Evolutionary conservation across 2,797 vertebrate genomes (phyloP).

Genomic region (Microchirus variegatus): DNA sequence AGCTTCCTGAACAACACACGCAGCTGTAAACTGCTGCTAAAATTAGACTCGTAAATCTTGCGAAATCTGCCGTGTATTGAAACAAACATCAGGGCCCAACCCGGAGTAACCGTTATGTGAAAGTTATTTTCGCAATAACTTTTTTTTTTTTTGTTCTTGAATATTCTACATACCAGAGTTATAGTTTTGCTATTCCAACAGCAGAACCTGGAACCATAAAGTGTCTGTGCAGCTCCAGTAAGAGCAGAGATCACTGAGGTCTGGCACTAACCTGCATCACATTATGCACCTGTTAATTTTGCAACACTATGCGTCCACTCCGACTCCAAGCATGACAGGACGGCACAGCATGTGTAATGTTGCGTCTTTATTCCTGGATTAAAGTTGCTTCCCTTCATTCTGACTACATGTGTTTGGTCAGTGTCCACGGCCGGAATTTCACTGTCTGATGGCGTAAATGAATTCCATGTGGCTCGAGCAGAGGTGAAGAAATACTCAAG

Average conservation of each 20-base stretch:
- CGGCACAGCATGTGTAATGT: conserved; percentile 41
- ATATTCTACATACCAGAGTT: conserved; percentile 34
- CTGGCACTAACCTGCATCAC: conserved; percentile 33
- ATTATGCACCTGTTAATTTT: conserved; percentile 48
- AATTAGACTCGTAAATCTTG: conserved; percentile 53
- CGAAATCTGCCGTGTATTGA: conserved; percentile 29
- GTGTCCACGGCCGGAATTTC: conserved; percentile 74
- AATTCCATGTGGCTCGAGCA: conserved; percentile 79
- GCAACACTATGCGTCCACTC: conserved; percentile 33
- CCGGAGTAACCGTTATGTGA: background rate
- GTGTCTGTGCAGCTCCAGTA: conserved; percentile 40
- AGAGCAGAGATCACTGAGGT: conserved; percentile 47
- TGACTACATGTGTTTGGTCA: conserved; percentile 78
- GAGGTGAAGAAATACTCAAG: conserved; percentile 75
- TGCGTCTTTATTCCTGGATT: conserved; percentile 59
- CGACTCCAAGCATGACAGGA: conserved; percentile 21
- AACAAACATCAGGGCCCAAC: conserved; percentile 33
- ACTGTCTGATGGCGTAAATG: conserved; percentile 77
- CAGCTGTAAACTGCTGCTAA: conserved; percentile 52
- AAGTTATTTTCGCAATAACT: background rate
- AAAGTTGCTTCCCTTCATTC: conserved; percentile 62
- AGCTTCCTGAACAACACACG: conserved; percentile 56
- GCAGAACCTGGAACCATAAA: conserved; percentile 41
- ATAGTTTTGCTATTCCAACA: conserved; percentile 35
- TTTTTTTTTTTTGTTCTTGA: conserved; percentile 7